Conservation (phyloP, 2,888 invertebrate species). For the Agelastica alni region DNA sequence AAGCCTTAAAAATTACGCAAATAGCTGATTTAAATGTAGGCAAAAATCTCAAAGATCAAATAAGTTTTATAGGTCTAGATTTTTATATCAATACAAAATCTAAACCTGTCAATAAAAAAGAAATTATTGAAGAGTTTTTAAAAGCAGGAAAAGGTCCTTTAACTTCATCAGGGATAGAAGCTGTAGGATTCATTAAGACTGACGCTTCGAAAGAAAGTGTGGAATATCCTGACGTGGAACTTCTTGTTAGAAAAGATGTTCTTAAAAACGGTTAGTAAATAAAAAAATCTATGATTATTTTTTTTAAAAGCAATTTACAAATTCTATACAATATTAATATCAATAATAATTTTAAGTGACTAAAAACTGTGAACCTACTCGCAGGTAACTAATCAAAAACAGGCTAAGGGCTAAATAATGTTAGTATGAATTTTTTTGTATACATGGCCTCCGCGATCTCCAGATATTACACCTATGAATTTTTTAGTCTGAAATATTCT, state of each 20-base stretch:
- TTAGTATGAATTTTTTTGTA: too few species aligned
- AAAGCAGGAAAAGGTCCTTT: slow-evolving; percentile 49
- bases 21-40: slow-evolving; percentile 67
- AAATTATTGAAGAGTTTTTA: slow-evolving; percentile 48
- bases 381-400: too few species aligned
- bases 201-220: slow-evolving; percentile 45
- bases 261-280: slow-evolving; percentile 32
- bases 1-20: slow-evolving; percentile 61
- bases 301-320: too few species aligned
- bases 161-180: slow-evolving; percentile 43
- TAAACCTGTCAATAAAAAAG: slow-evolving; percentile 36
- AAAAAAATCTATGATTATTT: too few species aligned
- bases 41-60: slow-evolving; percentile 72
- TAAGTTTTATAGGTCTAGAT: slow-evolving; percentile 67
- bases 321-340: too few species aligned
- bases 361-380: too few species aligned
- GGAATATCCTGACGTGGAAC: slow-evolving; percentile 49
- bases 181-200: slow-evolving; percentile 47
- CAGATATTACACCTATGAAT: too few species aligned
- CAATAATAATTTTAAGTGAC: too few species aligned
- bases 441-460: too few species aligned
- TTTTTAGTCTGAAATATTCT: too few species aligned
- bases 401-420: too few species aligned
- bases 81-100: slow-evolving; percentile 57
- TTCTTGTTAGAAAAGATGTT: slow-evolving; percentile 41